These are phyloP conservation scores for Pao palembangensis DNA, from an alignment of 2,113 vertebrate genomes.

Conservation along the genomic window DNA sequence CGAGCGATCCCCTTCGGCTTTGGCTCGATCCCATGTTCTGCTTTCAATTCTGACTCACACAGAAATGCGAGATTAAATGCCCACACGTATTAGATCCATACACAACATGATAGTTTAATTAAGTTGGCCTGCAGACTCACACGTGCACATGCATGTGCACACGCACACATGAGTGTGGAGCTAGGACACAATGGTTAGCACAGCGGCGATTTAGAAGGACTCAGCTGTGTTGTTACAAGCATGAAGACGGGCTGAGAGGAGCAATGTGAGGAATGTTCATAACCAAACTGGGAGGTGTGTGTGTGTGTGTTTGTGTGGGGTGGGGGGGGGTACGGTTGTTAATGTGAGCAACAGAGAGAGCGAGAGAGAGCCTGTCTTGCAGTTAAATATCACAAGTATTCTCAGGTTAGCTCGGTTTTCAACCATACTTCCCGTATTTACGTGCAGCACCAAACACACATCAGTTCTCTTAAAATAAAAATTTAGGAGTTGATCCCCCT, in stretches of 20 bases:
- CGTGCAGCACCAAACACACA: no score
- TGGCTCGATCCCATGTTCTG: no score
- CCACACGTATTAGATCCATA: no score
- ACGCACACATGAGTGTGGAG: conserved; percentile 13
- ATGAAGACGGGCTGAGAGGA: conserved; percentile 29
- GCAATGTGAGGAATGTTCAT: conserved; percentile 60
- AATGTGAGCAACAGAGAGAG: no score
- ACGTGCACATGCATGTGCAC: not conserved
- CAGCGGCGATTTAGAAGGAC: conserved; percentile 25
- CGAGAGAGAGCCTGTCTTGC: no score
- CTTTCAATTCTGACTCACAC: no score
- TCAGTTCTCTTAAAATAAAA: no score
- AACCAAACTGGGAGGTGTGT: conserved; percentile 12
- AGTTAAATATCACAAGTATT: not conserved
- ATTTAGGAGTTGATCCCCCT: no score
- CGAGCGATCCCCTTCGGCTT: no score
- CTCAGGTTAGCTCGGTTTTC: not conserved
- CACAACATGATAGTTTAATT: no score
- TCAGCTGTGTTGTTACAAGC: conserved; percentile 28
- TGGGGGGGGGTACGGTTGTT: conserved; percentile 5
- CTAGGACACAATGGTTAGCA: conserved; percentile 29
- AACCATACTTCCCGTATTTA: not conserved
- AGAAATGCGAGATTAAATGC: no score
- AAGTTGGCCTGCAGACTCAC: not conserved
- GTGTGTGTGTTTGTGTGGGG: no score